Base-by-base conservation (phyloP, 2,113 vertebrate species). In the Siniperca knerii region DNA sequence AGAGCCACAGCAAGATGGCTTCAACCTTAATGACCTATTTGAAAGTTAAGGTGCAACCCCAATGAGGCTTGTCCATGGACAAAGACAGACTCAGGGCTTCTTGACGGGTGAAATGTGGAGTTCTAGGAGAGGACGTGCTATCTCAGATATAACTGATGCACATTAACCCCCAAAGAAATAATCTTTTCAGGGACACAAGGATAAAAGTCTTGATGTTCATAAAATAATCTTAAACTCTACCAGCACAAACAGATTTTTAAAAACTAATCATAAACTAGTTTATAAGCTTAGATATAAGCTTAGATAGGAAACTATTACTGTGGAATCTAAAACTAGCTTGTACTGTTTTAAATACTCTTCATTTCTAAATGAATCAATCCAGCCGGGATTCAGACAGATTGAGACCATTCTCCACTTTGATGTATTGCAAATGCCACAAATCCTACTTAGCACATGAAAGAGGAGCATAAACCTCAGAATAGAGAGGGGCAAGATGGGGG, bases 361-460 rank as follows among this genome's bases (percentile, higher is more conserved):
- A 40, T 37, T 81, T 52, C 67, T 48, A 82, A 85, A 91, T 71
- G 71, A 88, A 88, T 78, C 72, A 83, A 82, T 84, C 58, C 50
- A 73, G 77, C n/a, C 13, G 35, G 82, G 79, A 82, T 83, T 87
- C 78, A 86, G 74, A 89, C 87, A 79, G 86, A 89, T 86, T 77
- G 76, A 85, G 75, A 88, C 61, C 70, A 73, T 87, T 85, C 79
- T 77, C 85, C 77, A 83, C 90, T 94, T 92, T 92, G 90, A 94
- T 94, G 89, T 87, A 52, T 83, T 73, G 86, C 85, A 91, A 95
- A 93, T 79, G 75, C 85, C 82, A 83, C 92, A 94, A 95, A 95
- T 96, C 94, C 95, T 95, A 92, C 93, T 95, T 96, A 94, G 90
- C 95, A 95, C 93, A 94, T 95, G 89, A 95, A 96, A 94, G 92